Evolutionary conservation across 2,888 invertebrate species (phyloP).

Genomic region (Cephus pygmeus): DNA sequence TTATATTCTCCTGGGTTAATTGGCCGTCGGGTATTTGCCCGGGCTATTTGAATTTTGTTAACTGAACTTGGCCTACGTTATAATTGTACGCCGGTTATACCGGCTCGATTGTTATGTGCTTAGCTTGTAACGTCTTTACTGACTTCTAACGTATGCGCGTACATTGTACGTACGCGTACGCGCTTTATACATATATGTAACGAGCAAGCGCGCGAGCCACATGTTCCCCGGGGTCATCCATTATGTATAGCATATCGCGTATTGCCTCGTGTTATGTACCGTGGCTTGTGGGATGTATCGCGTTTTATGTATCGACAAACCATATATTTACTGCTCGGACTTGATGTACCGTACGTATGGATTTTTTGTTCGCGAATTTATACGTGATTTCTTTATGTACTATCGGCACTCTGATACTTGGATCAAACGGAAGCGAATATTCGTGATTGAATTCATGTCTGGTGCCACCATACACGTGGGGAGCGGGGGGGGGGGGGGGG

Average conservation of each 20-base stretch:
- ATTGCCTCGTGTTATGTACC: not conserved
- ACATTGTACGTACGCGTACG: not conserved
- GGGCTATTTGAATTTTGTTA: not conserved
- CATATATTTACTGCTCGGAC: not conserved
- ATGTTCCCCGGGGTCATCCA: not conserved
- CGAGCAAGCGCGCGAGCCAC: not conserved
- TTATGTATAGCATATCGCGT: not conserved
- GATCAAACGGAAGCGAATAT: not conserved
- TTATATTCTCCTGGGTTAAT: not conserved
- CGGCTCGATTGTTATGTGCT: not conserved
- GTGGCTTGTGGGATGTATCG: not conserved
- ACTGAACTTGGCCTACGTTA: not conserved
- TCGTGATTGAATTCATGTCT: not conserved
- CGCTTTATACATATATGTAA: not conserved
- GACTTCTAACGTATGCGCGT: not conserved
- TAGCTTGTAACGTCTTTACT: not conserved
- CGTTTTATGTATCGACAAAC: not conserved
- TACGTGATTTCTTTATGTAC: not conserved
- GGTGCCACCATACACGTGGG: not conserved
- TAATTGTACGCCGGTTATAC: not conserved
- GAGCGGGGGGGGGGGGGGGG: fast-evolving
- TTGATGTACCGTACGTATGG: not conserved
- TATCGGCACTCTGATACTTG: not conserved
- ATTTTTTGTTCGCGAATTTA: not conserved
- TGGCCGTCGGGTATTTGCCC: not conserved